Conservation (phyloP, 1,140 invertebrate genomes). For the Pachypsylla venusta region DNA sequence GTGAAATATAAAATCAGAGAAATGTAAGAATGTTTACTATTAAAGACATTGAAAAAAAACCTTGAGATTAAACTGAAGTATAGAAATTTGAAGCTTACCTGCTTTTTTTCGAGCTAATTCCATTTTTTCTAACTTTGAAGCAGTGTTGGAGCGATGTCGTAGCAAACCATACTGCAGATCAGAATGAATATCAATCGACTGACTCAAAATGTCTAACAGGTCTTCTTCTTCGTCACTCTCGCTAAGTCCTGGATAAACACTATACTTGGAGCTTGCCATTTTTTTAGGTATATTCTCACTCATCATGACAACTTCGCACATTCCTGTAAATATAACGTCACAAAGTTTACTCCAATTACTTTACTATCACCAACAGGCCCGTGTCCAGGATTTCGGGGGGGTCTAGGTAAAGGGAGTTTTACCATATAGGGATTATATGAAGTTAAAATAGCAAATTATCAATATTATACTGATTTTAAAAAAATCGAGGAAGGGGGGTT, state of each 20-base stretch:
- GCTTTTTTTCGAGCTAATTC: conserved; percentile 68
- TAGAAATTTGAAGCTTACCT: conserved; percentile 41
- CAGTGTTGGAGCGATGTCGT: conserved; percentile 67
- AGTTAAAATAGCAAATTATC: neutral
- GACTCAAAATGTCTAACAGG: conserved; percentile 39
- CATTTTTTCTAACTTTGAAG: conserved; percentile 74
- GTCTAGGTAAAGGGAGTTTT: too few relatives aligned
- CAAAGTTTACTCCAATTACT: too few relatives aligned
- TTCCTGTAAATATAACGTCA: conserved; percentile 34
- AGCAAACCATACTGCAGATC: conserved; percentile 58
- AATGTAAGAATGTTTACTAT: neutral
- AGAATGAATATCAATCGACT: conserved; percentile 53
- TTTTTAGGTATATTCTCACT: conserved; percentile 51
- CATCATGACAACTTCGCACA: conserved; percentile 63
- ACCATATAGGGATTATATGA: neutral
- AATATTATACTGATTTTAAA: neutral
- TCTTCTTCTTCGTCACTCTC: conserved; percentile 60
- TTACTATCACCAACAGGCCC: too few relatives aligned
- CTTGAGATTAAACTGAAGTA: conserved; percentile 24
- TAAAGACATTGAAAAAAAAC: neutral
- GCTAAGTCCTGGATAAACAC: conserved; percentile 57
- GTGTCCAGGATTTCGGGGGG: too few relatives aligned
- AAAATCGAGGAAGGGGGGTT: too few relatives aligned
- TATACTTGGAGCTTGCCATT: conserved; percentile 41
- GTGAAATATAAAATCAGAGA: neutral